Evolutionary conservation across 2,113 vertebrate species (phyloP).

Genomic region (Condylura cristata): DNA sequence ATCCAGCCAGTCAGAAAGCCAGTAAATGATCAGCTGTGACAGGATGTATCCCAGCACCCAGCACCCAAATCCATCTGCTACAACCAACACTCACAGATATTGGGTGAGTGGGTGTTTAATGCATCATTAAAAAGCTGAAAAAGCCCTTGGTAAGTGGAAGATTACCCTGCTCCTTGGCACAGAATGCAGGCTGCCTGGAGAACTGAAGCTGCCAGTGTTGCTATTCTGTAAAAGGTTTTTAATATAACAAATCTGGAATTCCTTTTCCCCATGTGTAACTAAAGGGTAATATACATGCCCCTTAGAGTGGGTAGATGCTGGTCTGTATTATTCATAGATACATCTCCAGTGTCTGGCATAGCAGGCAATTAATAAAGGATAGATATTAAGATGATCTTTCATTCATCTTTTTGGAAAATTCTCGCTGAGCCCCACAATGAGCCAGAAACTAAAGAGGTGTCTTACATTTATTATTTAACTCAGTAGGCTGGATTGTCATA

Average conservation of each 20-base stretch:
- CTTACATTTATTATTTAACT: neutral
- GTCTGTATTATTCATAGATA: neutral
- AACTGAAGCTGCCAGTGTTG: slow-evolving; percentile 50
- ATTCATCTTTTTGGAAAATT: slow-evolving; percentile 21
- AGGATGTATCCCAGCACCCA: neutral
- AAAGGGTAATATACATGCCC: neutral
- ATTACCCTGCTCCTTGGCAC: slow-evolving; percentile 50
- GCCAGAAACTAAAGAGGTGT: neutral
- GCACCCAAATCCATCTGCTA: slow-evolving; percentile 33
- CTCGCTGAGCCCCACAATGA: neutral
- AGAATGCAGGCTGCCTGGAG: slow-evolving; percentile 42
- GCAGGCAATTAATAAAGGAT: neutral
- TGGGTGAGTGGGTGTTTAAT: slow-evolving; percentile 63
- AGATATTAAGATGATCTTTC: neutral
- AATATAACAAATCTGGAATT: slow-evolving; percentile 37
- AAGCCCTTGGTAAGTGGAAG: slow-evolving; percentile 40
- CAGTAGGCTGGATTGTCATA: neutral
- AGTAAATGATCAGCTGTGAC: slow-evolving; percentile 52
- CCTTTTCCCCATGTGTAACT: slow-evolving; percentile 6
- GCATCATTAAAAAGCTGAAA: slow-evolving; percentile 53
- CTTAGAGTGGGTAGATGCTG: neutral
- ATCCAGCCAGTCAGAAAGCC: slow-evolving; percentile 12
- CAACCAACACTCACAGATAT: slow-evolving; percentile 31
- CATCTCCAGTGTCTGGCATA: neutral
- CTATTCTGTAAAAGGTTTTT: slow-evolving; percentile 27